Evolutionary conservation across 1,140 invertebrate species (phyloP), one percentile per base, ranked within the genome.

Genomic region (Lethrus apterus): DNA sequence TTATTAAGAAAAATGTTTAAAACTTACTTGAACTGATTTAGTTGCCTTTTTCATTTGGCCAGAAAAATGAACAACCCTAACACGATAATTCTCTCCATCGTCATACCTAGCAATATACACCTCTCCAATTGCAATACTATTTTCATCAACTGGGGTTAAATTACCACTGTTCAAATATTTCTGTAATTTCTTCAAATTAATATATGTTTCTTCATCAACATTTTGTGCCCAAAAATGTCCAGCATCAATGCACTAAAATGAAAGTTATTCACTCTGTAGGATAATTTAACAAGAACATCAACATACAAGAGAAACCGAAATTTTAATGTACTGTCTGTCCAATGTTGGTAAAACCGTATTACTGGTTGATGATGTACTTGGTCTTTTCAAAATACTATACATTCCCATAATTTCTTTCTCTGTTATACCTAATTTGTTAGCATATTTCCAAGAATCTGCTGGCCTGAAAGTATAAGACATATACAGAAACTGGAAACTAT

Each of bases 181-280:
- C n/a, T 66, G 13, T 10, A 71, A 65, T 23, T 47, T 33, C 2
- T 48, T 14, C 10, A 67, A 19, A 11, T 57, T 41, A 7, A 52
- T 17, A 11, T 48, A 44, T 2, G 58, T 61, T 15, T 51, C 64
- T 9, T 69, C 62, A 30, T 75, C 69, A 35, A 67, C 63, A 38
- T 73, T 64, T 29, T 74, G 73, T 13, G 67, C 75, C 73, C 74
- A 84, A 59, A 84, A 84, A 54, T 75, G 71, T 36, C 72, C 70
- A 1, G 79, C 73, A 56, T 73, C 70, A 3, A 71, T 60, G 0
- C 70, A 42, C 75, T 80, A n/a, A n/a, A n/a, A n/a, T n/a, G n/a
- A n/a, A n/a, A n/a, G n/a, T n/a, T n/a, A n/a, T n/a, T n/a, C n/a
- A n/a, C n/a, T n/a, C n/a, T n/a, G n/a, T n/a, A n/a, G n/a, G 76